Conservation (phyloP, 2,797 vertebrate species). For the Characodon lateralis region DNA sequence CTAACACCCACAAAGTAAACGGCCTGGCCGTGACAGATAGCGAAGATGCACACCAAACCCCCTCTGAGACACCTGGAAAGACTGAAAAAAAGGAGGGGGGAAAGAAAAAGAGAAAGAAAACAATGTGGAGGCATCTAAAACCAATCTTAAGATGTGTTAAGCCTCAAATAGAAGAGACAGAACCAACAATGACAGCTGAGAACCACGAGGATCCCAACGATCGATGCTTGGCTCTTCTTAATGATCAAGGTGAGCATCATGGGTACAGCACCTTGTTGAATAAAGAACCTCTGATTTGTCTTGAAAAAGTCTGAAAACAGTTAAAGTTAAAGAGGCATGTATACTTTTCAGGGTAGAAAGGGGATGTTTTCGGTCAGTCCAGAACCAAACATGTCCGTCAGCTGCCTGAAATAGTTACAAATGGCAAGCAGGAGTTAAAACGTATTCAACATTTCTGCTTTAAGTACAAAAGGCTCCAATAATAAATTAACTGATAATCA, state of each 20-base stretch:
- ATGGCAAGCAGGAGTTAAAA: background rate
- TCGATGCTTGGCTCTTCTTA: fast-evolving
- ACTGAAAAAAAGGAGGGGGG: conserved; percentile 3
- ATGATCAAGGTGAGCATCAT: background rate
- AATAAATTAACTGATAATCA: background rate
- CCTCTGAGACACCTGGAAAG: background rate
- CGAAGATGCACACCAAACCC: fast-evolving
- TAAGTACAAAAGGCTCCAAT: too few relatives aligned
- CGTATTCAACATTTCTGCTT: background rate
- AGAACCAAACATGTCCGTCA: background rate
- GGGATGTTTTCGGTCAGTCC: background rate
- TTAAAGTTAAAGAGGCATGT: too few relatives aligned
- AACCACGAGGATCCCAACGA: fast-evolving
- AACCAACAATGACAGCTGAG: fast-evolving
- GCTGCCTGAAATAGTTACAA: background rate
- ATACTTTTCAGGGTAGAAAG: background rate
- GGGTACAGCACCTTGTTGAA: background rate
- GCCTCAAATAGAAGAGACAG: background rate
- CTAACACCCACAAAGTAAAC: background rate
- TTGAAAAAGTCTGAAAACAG: background rate
- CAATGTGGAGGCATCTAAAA: background rate
- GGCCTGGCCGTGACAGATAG: fast-evolving
- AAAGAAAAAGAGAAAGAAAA: conserved; percentile 14
- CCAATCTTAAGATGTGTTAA: conserved; percentile 40
- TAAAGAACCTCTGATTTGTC: background rate